Base-by-base conservation (phyloP, 2,797 vertebrate genomes). In the Luscinia luscinia region DNA sequence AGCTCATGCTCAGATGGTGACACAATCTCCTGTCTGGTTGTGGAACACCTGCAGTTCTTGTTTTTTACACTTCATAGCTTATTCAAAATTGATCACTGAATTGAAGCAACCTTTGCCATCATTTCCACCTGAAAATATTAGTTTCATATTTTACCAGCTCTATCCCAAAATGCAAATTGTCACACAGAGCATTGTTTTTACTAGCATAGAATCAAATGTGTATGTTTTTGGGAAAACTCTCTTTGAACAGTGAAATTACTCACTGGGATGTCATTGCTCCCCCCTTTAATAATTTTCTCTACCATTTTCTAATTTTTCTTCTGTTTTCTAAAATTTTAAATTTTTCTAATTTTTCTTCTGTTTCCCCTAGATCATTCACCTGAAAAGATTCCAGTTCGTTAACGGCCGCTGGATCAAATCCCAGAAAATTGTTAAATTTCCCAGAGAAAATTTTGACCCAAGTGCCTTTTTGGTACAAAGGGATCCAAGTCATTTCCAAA, bases 351-450 rank as follows among this genome's bases (percentile, higher is more conserved):
- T 48, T 49, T 49, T 49, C 48, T 49, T 49, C 27, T 76, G 36
- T 95, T 91, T 94, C 84, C 90, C 59, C 41, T 94, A 99, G 99
- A 99, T 99, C 84, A 99, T 99, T 95, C 99, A 99, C 96, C 97
- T 99, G 95, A 99, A 99, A 97, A 98, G 99, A 90, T 99, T 99
- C 96, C 99, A 99, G 93, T 99, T 99, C 4, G 99, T 99, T 63
- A 99, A 99, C 3, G 99, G 99, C 5, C 99, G 99, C 90, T 99
- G 99, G 99, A 99, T 99, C 97, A 99, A 99, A 95, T 99, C 99
- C 64, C 99, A 99, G 97, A 99, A 99, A 98, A 99, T 99, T 13
- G 99, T 99, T 64, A 99, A 99, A 97, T 99, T 99, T 93, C 99
- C 99, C 30, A 93, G 98, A 55, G 98, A 99, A 97, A 98, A 94